These are phyloP conservation scores for Cataglyphis altisquamis DNA, from an alignment of 2,888 invertebrate species.

Conservation along the genomic window DNA sequence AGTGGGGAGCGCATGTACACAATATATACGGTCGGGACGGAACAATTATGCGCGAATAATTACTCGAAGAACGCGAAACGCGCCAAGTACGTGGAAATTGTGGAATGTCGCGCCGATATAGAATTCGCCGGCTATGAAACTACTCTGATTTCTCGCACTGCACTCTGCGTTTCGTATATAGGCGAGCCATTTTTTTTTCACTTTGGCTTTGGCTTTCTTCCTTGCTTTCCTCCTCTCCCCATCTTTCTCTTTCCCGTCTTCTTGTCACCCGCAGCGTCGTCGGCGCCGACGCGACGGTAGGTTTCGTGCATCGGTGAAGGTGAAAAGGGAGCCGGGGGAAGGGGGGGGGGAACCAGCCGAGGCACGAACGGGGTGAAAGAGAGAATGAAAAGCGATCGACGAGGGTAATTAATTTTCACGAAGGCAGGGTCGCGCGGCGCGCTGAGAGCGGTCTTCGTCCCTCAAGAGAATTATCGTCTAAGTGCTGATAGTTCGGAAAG, in stretches of 20 bases:
- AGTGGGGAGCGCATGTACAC: background rate
- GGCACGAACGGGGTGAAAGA: slow-evolving; percentile 50
- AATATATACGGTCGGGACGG: slow-evolving; percentile 15
- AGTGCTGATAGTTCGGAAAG: slow-evolving; percentile 62
- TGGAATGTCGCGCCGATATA: slow-evolving; percentile 58
- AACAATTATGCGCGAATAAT: slow-evolving; percentile 65
- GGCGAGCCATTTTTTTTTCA: background rate
- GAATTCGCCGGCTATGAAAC: slow-evolving; percentile 31
- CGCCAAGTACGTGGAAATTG: slow-evolving; percentile 60
- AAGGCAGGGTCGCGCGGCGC: slow-evolving; percentile 37
- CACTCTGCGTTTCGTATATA: background rate
- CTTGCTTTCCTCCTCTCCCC: background rate
- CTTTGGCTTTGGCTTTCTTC: slow-evolving; percentile 4
- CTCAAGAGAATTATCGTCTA: slow-evolving; percentile 60
- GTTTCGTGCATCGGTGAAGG: slow-evolving; percentile 53
- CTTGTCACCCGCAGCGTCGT: slow-evolving; percentile 22
- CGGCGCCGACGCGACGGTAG: background rate
- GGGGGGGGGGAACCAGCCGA: slow-evolving; percentile 50
- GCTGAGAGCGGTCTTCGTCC: slow-evolving; percentile 52
- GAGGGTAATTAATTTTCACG: slow-evolving; percentile 59
- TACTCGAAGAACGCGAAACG: slow-evolving; percentile 60
- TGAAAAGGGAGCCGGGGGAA: slow-evolving; percentile 58
- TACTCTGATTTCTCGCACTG: slow-evolving; percentile 50
- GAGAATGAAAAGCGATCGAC: slow-evolving; percentile 57
- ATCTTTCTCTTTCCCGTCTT: background rate